Base-by-base conservation (phyloP, 2,113 vertebrate species). In the Psammodynastes pulverulentus region DNA sequence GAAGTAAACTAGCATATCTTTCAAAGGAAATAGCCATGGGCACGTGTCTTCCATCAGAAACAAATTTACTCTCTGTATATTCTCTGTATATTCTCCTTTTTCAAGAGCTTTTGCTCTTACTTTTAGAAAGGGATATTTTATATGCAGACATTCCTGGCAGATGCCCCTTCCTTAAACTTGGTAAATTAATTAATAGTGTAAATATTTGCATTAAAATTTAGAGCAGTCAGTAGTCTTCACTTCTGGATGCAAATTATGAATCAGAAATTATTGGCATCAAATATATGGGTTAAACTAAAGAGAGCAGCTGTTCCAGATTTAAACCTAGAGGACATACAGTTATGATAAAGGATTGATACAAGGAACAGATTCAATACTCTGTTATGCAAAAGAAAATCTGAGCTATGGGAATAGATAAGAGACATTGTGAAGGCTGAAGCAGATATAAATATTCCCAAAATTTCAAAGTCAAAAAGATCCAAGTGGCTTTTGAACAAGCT, bases 141-240 rank as follows among this genome's bases (percentile, higher is more conserved):
- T 21, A 15, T 46, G 43, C 10, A 58, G 13, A 46, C n/a, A 3
- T 19, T 45, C 9, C n/a, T 88, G 2, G 39, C 52, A 88, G 84
- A 29, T 86, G 13, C 21, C 62, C 17, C 34, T 84, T 49, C 86
- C 52, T 5, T 17, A 29, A 5, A 85, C 84, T 3, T 9, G 9
- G 49, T 15, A 84, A 53, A 87, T 10, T 49, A 51, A 84, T 9
- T 84, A 92, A 19, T 53, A 89, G 24, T 89, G 23, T 51, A 49
- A 89, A 85, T 89, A 92, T 56, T 48, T 91, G 58, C 56, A 45
- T 51, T 87, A 87, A 53, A 67, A 87, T 51, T 51, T 46, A 92
- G 24, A 43, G 72, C 3, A 79, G 17, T 21, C 34, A 79, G 72
- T 79, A 21, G 15, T 43, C 72, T 39, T 17, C 34, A 79, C 3